Base-by-base conservation (phyloP, 2,113 vertebrate species). In the Odontesthes bonariensis region DNA sequence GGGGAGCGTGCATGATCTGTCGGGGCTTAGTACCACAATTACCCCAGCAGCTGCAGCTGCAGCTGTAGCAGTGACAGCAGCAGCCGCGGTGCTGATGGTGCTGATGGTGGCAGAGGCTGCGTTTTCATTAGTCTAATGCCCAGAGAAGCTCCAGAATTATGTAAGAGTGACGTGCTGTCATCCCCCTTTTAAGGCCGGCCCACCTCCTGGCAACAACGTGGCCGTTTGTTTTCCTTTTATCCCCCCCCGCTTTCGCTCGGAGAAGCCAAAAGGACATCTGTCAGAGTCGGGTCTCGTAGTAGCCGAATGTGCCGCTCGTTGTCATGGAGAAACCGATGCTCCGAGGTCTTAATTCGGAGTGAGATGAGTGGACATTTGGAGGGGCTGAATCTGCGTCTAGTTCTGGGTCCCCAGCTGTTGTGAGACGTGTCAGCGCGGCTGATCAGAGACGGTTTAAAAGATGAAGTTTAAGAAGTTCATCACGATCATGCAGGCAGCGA, bases 391-490 rank as follows among this genome's bases (percentile, higher is more conserved):
- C n/a, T n/a, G n/a, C n/a, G n/a, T n/a, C n/a, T n/a, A n/a, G n/a
- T n/a, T n/a, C n/a, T n/a, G n/a, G n/a, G n/a, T n/a, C n/a, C n/a
- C n/a, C n/a, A n/a, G n/a, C n/a, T n/a, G 53, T 54, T 32, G 35
- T 56, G 19, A n/a, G 60, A 16, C 11, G 14, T 44, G 19, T n/a
- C n/a, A 44, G 63, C 70, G 57, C 69, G 11, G 73, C 53, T 38
- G 16, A 55, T 11, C 8, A 54, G 47, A 58, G 46, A 77, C 61
- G 32, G 40, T 78, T n/a, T n/a, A 40, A 81, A 92, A 90, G 81
- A 98, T 98, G 97, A 96, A 95, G 91, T 98, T 97, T 82, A 98
- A 98, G 95, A 98, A 98, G 87, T 98, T 97, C 19, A 95, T 96
- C 80, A 96, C 96, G 27, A 95, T 98, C 89, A 94, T 98, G 94